phyloP scores from a whole-genome alignment of 2,888 invertebrate genomes.

The Aleiodes leptofemur region DNA sequence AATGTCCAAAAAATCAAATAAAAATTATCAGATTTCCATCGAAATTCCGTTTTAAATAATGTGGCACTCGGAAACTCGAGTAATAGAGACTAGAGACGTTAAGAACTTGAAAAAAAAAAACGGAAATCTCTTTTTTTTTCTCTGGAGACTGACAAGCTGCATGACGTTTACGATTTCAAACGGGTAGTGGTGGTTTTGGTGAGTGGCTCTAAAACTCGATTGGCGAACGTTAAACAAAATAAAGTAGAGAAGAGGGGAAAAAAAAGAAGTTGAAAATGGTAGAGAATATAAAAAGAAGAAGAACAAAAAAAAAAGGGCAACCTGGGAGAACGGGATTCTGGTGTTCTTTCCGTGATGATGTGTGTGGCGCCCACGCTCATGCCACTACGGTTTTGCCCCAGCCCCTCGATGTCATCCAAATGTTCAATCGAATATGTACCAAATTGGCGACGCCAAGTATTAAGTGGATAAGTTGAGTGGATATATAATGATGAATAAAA shows the following conservation, averaged over 20 bases:
- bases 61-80: background rate
- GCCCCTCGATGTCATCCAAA: constrained; percentile 31
- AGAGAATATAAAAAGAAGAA: no score
- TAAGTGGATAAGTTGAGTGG: background rate
- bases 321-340: constrained; percentile 28
- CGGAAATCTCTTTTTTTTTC: background rate
- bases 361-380: constrained; percentile 34
- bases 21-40: no score
- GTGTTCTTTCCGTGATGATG: background rate
- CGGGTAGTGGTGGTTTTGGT: constrained; percentile 34
- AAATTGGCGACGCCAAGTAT: constrained; percentile 21
- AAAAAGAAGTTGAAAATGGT: constrained; percentile 20
- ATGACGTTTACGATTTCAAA: constrained; percentile 35
- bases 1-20: no score
- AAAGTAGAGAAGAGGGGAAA: background rate
- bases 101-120: background rate
- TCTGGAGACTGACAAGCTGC: constrained; percentile 25
- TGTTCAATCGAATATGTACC: constrained; percentile 28
- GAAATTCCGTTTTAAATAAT: background rate
- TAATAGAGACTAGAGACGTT: constrained; percentile 14
- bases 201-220: constrained; percentile 35
- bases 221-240: constrained; percentile 22
- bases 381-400: constrained; percentile 20
- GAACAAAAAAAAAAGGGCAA: constrained; percentile 24
- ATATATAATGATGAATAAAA: background rate